Evolutionary conservation across 1,140 invertebrate genomes (phyloP), one percentile per base, ranked within the genome.

Genomic region (Zaprionus capensis): DNA sequence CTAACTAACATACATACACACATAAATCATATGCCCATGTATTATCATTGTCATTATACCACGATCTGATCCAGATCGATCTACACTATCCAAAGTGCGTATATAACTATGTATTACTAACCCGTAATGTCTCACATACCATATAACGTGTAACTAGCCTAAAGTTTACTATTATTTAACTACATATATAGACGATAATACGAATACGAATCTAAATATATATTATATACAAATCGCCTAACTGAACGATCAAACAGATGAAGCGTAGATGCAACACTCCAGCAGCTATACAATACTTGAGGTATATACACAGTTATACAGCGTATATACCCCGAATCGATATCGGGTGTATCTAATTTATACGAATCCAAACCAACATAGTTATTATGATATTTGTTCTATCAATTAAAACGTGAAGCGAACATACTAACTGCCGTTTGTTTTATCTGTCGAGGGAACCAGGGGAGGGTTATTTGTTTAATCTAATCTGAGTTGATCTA

Each of bases 331-430:
- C n/a, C 28, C 26, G 64, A 9, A 31, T 31, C 31, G 65, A 66
- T 41, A 56, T 63, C 41, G 65, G 76, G 79, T 80, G 57, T 81
- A 76, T 80, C 78, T 61, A 44, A 82, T 83, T 82, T 82, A 84
- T 84, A 81, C 69, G 46, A 62, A 62, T 70, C 51, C 49, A 53
- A 84, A 38, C 58, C 74, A 82, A 44, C 46, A 65, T 82, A 86
- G 82, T 73, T 82, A 86, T 73, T 86, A 82, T 71, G 62, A 81
- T 68, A 82, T 82, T 80, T 73, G 77, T 85, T 85, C 66, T 69
- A 75, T 81, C 68, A 67, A 80, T 79, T 85, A 76, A 86, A 86
- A 70, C 57, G 66, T 77, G 66, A 82, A 76, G 53, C 57, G 62
- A 72, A 65, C 49, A 76, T 71, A 56, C 11, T 62, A 71, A 55